Percentiles rank a stretch among this genome's conserved stretches.
Conservation (phyloP, 2,113 vertebrate species). For the Rattus rattus region DNA sequence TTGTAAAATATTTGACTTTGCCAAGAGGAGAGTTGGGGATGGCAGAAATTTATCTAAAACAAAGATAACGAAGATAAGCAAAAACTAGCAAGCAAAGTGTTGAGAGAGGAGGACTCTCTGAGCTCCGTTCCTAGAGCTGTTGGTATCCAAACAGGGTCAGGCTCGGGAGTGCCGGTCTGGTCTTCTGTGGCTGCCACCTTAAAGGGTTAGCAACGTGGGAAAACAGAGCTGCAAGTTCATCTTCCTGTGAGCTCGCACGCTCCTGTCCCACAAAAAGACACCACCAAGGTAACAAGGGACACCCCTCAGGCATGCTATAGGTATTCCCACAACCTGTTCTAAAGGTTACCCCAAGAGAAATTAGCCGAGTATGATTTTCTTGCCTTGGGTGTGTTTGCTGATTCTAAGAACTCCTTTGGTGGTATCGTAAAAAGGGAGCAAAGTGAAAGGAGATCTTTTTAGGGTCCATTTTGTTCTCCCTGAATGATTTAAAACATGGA, state of each 20-base stretch:
- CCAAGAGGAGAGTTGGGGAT: neutral
- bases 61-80: neutral
- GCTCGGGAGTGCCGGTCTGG: neutral
- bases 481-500: neutral
- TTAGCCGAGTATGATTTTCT: neutral
- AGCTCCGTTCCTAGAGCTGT: neutral
- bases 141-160: neutral
- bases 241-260: too few species aligned
- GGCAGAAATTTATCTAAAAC: neutral
- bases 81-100: neutral
- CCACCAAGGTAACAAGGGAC: neutral
- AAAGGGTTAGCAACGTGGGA: neutral
- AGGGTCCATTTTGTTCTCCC: neutral
- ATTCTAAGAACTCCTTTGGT: neutral
- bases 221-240: neutral
- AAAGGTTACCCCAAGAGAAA: neutral
- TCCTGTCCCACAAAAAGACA: neutral
- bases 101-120: neutral
- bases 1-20: neutral
- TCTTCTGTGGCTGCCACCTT: neutral
- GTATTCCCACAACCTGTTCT: neutral
- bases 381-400: neutral
- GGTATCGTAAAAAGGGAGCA: neutral
- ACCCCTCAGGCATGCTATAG: neutral
- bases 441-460: neutral